Evolutionary conservation across 2,797 vertebrate genomes (phyloP), one percentile per base, ranked within the genome.

Genomic region (Tenualosa thibaudeaui): DNA sequence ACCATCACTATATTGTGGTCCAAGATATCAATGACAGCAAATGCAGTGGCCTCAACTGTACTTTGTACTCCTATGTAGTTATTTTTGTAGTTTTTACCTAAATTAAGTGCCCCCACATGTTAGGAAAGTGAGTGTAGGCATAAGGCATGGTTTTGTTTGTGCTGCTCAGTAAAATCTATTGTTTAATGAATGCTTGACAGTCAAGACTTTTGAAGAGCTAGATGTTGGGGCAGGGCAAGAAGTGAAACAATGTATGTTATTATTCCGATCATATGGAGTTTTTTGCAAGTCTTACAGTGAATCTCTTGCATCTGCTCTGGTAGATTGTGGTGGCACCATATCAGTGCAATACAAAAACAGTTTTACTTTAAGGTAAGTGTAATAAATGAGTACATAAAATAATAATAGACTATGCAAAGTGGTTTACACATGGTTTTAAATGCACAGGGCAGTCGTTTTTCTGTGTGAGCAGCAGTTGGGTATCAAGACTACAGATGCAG

Each of bases 391-490:
- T 62, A 24, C n/a, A 62, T 24, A 22, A 19, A 19, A 22, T 5
- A 56, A 56, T 56, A 56, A 56, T 19, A 56, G 58, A 24, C 58
- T 62, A 9, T 2, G 58, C 22, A 62, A 24, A 24, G 7, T 24
- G 22, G 24, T 22, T 12, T 56, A 56, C 54, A 56, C 19, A 5
- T 56, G 17, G 54, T 56, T 60, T 60, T 60, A 60, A 60, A 60
- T 7, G 24, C 58, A 62, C 8, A 24, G 58, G 58, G 22, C 53
- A 37, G 49, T 31, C 17, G 49, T 19, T 81, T 31, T 53, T 83
- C 56, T 83, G 82, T 75, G 53, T 49, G n/a, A 26, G 62, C 24
- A 84, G 26, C n/a, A 58, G 50, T 40, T 82, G 51, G 82, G 9
- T 37, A 50, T 81, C 43, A 58, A 51, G 68, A 51, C 10, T 49